phyloP scores from a whole-genome alignment of 1,140 invertebrate species.

The Anthonomus grandis region DNA sequence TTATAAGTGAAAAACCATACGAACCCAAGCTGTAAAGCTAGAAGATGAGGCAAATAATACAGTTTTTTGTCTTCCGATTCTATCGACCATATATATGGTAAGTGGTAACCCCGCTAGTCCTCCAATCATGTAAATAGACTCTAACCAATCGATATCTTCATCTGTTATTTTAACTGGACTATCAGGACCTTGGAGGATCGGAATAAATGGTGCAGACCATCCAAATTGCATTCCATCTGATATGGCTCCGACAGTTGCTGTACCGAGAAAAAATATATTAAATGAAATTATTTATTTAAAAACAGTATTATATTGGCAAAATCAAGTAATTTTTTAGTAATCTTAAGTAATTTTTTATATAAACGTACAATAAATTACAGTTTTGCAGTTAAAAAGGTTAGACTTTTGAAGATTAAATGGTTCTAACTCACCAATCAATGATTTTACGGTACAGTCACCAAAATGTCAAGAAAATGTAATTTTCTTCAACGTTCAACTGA shows the following conservation, averaged over 20 bases:
- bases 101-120: slow-evolving; percentile 59
- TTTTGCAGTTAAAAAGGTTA: no score
- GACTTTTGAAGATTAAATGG: no score
- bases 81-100: slow-evolving; percentile 55
- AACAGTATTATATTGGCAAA: no score
- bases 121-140: slow-evolving; percentile 59
- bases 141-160: slow-evolving; percentile 54
- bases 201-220: slow-evolving; percentile 46
- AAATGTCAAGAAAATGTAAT: no score
- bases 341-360: no score
- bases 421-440: no score
- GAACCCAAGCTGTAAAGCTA: slow-evolving; percentile 60
- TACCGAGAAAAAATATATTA: slow-evolving; percentile 25
- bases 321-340: no score
- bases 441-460: no score
- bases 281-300: no score
- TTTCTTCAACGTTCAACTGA: no score
- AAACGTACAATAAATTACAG: no score
- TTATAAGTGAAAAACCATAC: no score
- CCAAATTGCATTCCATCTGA: slow-evolving; percentile 37
- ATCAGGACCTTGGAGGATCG: slow-evolving; percentile 46
- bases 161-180: slow-evolving; percentile 40
- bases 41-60: slow-evolving; percentile 56
- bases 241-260: slow-evolving; percentile 26
- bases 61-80: slow-evolving; percentile 60